phyloP scores from a whole-genome alignment of 2,113 vertebrate genomes.

The Macquaria australasica region DNA sequence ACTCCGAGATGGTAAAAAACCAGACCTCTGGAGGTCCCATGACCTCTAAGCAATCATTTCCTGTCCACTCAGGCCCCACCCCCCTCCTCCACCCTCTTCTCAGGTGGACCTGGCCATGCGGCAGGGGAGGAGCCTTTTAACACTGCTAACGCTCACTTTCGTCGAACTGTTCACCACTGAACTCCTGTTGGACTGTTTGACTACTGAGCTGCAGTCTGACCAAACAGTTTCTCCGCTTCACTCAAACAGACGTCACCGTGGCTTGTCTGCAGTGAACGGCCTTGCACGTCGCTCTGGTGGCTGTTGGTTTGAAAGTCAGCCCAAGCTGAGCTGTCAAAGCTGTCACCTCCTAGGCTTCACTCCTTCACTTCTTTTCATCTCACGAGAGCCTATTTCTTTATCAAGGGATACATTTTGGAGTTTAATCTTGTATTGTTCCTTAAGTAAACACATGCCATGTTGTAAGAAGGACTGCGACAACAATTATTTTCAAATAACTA shows the following conservation, averaged over 20 bases:
- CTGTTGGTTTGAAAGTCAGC: slow-evolving; percentile 9
- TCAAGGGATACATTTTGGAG: slow-evolving; percentile 17
- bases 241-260: neutral
- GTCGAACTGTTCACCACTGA: neutral
- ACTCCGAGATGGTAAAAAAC: slow-evolving; percentile 98
- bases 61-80: slow-evolving; percentile 40
- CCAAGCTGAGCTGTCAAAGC: neutral
- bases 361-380: neutral
- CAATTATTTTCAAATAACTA: neutral
- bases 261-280: neutral
- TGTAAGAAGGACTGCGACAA: neutral
- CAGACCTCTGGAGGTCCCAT: slow-evolving; percentile 51
- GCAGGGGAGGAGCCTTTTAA: slow-evolving; percentile 59
- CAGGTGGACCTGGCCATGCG: slow-evolving; percentile 29
- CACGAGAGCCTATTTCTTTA: neutral
- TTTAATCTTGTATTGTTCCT: slow-evolving; percentile 37
- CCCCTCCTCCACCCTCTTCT: neutral
- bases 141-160: slow-evolving; percentile 56
- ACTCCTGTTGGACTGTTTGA: neutral
- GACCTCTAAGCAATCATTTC: slow-evolving; percentile 69
- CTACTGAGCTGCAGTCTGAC: neutral
- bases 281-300: slow-evolving; percentile 47
- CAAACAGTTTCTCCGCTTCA: slow-evolving; percentile 19
- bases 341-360: slow-evolving; percentile 6
- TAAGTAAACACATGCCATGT: neutral